phyloP scores from a whole-genome alignment of 1,140 invertebrate genomes.

The Archivesica marissinica region DNA sequence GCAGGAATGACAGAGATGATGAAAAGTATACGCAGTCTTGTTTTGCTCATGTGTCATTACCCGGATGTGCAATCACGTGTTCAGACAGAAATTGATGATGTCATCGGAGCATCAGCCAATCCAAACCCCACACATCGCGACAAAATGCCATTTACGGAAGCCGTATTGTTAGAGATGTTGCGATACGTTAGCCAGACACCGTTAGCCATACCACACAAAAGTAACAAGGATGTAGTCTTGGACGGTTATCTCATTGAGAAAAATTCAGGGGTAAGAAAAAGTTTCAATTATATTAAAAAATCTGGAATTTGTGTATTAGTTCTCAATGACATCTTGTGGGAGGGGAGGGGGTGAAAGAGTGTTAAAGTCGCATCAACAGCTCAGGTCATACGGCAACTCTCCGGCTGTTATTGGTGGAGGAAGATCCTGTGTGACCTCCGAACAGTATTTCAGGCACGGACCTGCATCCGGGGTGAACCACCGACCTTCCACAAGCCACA shows the following conservation, averaged over 20 bases:
- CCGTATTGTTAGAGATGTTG: conserved; percentile 74
- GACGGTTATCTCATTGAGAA: conserved; percentile 80
- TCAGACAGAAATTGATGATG: conserved; percentile 66
- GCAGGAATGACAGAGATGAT: conserved; percentile 59
- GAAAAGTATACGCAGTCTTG: conserved; percentile 85
- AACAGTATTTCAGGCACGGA: too few species aligned
- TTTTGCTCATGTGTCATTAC: conserved; percentile 73
- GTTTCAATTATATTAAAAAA: too few species aligned
- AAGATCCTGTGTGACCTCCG: too few species aligned
- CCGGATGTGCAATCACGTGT: conserved; percentile 78
- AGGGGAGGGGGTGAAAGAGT: too few species aligned
- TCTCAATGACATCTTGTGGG: too few species aligned
- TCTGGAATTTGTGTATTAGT: too few species aligned
- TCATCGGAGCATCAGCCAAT: conserved; percentile 76
- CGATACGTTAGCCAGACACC: conserved; percentile 83
- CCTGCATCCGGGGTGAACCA: too few species aligned
- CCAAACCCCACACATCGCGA: conserved; percentile 84
- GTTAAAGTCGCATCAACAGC: too few species aligned
- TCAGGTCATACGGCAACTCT: too few species aligned
- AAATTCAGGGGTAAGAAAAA: conserved; percentile 74
- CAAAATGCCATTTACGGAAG: conserved; percentile 75
- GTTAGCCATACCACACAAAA: conserved; percentile 69
- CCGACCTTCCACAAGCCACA: too few species aligned
- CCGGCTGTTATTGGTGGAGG: too few species aligned
- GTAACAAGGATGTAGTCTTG: conserved; percentile 70